phyloP scores from a whole-genome alignment of 1,140 invertebrate species.

The Caenorhabditis inopinata region DNA sequence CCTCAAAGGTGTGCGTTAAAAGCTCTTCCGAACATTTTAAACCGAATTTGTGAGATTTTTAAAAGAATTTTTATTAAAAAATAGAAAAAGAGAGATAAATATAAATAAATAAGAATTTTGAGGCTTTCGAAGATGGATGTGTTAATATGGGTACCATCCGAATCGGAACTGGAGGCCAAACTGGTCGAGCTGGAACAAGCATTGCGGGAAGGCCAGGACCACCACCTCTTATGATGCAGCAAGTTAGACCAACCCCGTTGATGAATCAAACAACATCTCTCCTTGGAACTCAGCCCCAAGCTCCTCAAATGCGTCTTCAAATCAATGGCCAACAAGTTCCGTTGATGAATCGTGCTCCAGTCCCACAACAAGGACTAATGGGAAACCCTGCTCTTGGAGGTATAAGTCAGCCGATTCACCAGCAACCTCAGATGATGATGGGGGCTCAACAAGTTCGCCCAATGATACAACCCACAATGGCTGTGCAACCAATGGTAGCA shows the following conservation, averaged over 20 bases:
- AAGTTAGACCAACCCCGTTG: constrained; percentile 76
- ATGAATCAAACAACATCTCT: constrained; percentile 77
- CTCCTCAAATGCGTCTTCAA: constrained; percentile 68
- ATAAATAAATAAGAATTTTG: background rate
- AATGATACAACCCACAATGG: constrained; percentile 35
- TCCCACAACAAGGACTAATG: constrained; percentile 68
- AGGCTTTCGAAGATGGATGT: constrained; percentile 52
- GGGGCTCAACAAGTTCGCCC: background rate
- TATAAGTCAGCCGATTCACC: background rate
- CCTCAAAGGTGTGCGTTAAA: constrained; percentile 28
- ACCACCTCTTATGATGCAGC: constrained; percentile 66
- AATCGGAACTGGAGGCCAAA: constrained; percentile 62
- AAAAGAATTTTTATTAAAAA: background rate
- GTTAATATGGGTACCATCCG: constrained; percentile 60
- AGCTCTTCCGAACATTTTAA: constrained; percentile 10
- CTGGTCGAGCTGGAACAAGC: constrained; percentile 67
- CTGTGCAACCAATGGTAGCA: constrained; percentile 12
- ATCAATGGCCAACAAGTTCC: constrained; percentile 67
- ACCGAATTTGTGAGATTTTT: too few species aligned
- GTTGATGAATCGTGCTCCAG: constrained; percentile 44
- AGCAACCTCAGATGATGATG: background rate
- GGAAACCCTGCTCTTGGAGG: background rate
- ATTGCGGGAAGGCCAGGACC: constrained; percentile 64
- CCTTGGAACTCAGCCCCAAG: background rate
- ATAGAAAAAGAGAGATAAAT: background rate